Base-by-base conservation (phyloP, 2,888 invertebrate genomes). In the Acrocera orbiculus region DNA sequence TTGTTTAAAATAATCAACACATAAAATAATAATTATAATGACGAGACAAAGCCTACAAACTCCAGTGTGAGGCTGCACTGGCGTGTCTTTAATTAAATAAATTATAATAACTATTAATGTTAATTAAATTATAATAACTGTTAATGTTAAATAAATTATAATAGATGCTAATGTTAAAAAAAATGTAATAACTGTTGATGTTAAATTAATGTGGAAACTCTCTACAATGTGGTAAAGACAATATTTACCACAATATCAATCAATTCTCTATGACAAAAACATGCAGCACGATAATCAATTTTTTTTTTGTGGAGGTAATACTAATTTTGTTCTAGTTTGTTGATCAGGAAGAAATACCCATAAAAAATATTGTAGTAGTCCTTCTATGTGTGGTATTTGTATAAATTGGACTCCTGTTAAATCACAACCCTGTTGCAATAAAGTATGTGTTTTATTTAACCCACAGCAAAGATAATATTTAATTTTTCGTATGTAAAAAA, bases 381-480 rank as follows among this genome's bases (percentile, higher is more conserved):
- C 90, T 42, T 79, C 75, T n/a, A 86, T 59, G 34, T 87, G 79
- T 0, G 87, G 82, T 11, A 92, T 73, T 53, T 80, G 82, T 3
- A 95, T 66, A 54, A 92, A 95, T 42, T 86, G 71, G 0, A 95
- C 96, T 3, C 80, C 82, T 1, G 92, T 92, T 46, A 98, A 89
- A 62, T 96, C 95, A 58, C 92, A 89, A n/a, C 93, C 95, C 61
- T 93, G 95, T 54, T 93, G 92, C 31, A 95, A 65, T 15, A 95
- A 62, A 43, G 87, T 86, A 27, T 92, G 69, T 46, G 90, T 86
- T 50, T 85, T 81, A 55, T 87, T 87, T 46, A 95, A 60, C 3
- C 92, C 80, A 51, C 95, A 95, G 95, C 95, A 29, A 95, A 69
- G 5, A 83, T 69, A 26, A 93, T 76, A 61, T 80, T 80, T 66